A percentile compares a stretch with the other conserved stretches of the same genome.
Evolutionary conservation across 2,113 vertebrate species (phyloP).

Genomic region (Daboia siamensis): DNA sequence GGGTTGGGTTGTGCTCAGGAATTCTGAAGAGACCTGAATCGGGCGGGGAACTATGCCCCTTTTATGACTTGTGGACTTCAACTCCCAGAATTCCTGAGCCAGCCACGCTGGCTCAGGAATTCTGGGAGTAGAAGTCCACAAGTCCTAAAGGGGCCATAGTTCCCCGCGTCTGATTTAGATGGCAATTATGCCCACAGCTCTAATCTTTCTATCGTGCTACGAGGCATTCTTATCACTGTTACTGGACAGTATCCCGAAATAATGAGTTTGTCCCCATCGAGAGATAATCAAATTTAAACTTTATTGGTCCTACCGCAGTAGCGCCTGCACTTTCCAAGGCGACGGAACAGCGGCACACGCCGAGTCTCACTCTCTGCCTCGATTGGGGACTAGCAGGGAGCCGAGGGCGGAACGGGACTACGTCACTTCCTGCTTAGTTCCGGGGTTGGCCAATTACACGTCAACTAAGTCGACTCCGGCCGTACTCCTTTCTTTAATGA

Average conservation of each 20-base stretch:
- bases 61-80: background rate
- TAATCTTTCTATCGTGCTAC: background rate
- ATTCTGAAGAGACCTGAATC: background rate
- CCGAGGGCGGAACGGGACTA: accelerated
- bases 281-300: background rate
- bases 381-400: background rate
- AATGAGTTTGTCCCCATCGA: background rate
- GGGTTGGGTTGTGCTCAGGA: background rate
- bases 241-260: too few species aligned
- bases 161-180: background rate
- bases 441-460: constrained; percentile 1
- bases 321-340: accelerated
- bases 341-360: background rate
- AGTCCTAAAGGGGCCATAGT: background rate
- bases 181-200: background rate
- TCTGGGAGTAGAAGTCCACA: too few species aligned
- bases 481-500: background rate
- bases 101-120: background rate
- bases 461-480: background rate
- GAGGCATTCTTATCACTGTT: background rate
- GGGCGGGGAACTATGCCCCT: background rate
- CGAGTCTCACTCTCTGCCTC: background rate
- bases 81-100: background rate
- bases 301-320: too few species aligned
- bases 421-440: constrained; percentile 5